Evolutionary conservation across 1,140 invertebrate species (phyloP).

Genomic region (Conus ventricosus): DNA sequence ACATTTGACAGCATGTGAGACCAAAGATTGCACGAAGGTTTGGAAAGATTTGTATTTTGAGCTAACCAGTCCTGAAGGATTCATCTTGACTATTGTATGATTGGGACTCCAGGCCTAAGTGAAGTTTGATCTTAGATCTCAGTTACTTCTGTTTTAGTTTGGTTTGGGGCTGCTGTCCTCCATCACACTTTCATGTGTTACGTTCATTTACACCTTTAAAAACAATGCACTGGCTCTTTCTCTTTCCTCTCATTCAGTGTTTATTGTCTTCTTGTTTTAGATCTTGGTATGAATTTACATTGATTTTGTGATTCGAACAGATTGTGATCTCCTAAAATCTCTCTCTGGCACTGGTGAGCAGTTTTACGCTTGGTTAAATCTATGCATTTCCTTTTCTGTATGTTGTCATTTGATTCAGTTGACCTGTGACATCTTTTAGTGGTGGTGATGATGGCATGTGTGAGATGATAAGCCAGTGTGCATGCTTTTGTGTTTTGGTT

Average conservation of each 20-base stretch:
- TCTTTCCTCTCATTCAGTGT: no score
- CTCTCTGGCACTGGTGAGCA: background rate
- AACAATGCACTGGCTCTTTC: background rate
- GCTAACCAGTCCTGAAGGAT: no score
- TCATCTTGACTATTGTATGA: no score
- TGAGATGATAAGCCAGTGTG: background rate
- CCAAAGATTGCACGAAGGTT: no score
- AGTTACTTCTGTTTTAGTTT: no score
- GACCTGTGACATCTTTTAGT: background rate
- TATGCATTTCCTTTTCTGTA: background rate
- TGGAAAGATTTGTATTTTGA: no score
- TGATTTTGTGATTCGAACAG: slow-evolving; percentile 5
- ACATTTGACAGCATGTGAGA: no score
- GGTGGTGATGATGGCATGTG: background rate
- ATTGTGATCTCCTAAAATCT: slow-evolving; percentile 16
- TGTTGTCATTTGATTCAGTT: background rate
- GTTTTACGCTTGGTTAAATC: background rate
- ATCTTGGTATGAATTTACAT: background rate
- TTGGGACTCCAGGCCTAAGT: no score
- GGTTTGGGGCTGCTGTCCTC: no score
- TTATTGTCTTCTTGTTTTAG: slow-evolving; percentile 6
- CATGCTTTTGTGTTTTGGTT: background rate
- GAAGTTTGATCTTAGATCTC: no score
- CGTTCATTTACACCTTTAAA: no score
- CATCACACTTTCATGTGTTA: no score